Percentiles rank a stretch among this genome's conserved stretches.
Evolutionary conservation across 2,113 vertebrate species (phyloP).

Genomic region (Bothrops jararaca): DNA sequence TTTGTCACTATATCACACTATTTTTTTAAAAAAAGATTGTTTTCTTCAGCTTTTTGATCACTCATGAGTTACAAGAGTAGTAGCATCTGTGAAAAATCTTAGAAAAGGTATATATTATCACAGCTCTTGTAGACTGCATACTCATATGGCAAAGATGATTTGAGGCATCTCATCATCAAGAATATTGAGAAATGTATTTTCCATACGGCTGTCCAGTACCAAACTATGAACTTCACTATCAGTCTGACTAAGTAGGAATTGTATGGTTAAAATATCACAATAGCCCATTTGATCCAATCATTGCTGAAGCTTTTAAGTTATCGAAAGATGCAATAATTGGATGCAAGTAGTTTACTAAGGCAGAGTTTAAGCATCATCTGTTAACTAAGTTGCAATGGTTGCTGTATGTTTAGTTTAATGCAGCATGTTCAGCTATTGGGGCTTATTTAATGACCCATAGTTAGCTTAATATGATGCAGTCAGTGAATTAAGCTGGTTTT

Average conservation of each 20-base stretch:
- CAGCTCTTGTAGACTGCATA: neutral
- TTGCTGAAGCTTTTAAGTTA: neutral
- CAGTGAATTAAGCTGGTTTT: neutral
- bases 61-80: neutral
- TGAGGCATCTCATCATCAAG: neutral
- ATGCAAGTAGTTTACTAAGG: neutral
- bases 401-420: neutral
- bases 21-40: neutral
- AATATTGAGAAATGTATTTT: neutral
- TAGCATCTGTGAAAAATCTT: neutral
- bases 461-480: neutral
- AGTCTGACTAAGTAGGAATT: neutral
- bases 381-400: neutral
- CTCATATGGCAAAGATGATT: neutral
- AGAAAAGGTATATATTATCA: neutral
- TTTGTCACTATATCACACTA: neutral
- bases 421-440: neutral
- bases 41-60: neutral
- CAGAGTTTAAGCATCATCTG: neutral
- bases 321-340: neutral
- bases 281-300: neutral
- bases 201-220: neutral
- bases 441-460: neutral
- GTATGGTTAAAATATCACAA: neutral
- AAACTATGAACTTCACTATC: neutral